Conservation (phyloP, 2,888 invertebrate genomes). For the Listrodromus nycthemerus region DNA sequence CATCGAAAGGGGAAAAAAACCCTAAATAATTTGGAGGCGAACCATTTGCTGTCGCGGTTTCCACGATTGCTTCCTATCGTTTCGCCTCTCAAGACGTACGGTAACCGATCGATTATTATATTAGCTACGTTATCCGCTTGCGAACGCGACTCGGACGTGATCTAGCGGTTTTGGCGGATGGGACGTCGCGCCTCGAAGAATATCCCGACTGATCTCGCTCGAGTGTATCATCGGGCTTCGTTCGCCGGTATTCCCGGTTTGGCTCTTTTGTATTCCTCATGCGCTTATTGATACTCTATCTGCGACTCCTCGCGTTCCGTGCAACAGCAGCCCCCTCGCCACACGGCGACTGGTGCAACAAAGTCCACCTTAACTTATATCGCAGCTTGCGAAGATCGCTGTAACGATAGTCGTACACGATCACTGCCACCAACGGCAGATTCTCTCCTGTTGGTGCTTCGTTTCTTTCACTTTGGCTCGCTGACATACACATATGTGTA, state of each 20-base stretch:
- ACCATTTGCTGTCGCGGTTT: too few species aligned
- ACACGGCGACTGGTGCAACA: slow-evolving; percentile 3
- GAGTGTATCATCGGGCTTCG: slow-evolving; percentile 32
- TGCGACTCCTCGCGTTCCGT: slow-evolving; percentile 22
- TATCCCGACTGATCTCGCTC: slow-evolving; percentile 4
- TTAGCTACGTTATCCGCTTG: slow-evolving; percentile 17
- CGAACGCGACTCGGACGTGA: slow-evolving; percentile 51
- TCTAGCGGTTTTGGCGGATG: slow-evolving; percentile 54
- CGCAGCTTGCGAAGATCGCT: slow-evolving; percentile 49
- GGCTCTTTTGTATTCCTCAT: slow-evolving; percentile 63
- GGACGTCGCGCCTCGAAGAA: slow-evolving; percentile 46
- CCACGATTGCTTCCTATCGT: too few species aligned
- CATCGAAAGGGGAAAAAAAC: background rate
- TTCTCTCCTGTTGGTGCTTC: slow-evolving; percentile 34
- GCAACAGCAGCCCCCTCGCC: slow-evolving; percentile 33
- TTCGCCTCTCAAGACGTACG: background rate
- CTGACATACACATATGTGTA: slow-evolving; percentile 2
- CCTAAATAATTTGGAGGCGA: background rate
- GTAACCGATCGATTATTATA: background rate
- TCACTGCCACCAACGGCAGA: slow-evolving; percentile 43
- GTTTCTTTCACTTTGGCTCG: slow-evolving; percentile 35
- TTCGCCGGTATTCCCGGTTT: slow-evolving; percentile 58
- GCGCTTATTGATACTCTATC: slow-evolving; percentile 47
- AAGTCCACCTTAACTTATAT: slow-evolving; percentile 57
- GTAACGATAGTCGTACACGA: slow-evolving; percentile 61